These are phyloP conservation scores for Poecilus cupreus DNA, from an alignment of 2,888 invertebrate species.

Conservation along the genomic window DNA sequence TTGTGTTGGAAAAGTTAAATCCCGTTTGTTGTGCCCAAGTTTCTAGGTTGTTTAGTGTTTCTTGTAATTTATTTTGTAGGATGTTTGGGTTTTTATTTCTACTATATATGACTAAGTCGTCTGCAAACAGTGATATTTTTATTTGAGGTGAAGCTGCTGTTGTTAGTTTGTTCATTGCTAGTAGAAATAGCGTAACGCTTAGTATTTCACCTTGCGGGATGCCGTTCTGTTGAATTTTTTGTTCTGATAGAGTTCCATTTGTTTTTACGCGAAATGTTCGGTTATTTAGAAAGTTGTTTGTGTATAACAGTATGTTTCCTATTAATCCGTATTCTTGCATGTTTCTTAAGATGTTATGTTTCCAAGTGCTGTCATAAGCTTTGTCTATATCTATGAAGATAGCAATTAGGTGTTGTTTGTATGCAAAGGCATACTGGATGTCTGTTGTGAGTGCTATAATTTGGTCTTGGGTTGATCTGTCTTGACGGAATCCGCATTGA, in stretches of 20 bases:
- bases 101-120: slow-evolving; percentile 15
- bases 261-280: slow-evolving; percentile 12
- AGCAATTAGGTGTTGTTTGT: slow-evolving; percentile 29
- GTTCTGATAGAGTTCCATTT: neutral
- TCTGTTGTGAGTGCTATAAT: too few species aligned
- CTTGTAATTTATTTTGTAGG: slow-evolving; percentile 10
- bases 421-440: too few species aligned
- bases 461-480: too few species aligned
- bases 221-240: neutral
- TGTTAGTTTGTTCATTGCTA: slow-evolving; percentile 27
- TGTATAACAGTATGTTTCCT: slow-evolving; percentile 23
- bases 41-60: slow-evolving; percentile 27
- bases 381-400: slow-evolving; percentile 31
- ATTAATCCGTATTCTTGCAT: neutral
- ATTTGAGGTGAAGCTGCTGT: neutral
- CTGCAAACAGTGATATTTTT: slow-evolving; percentile 6
- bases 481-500: too few species aligned
- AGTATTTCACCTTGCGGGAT: slow-evolving; percentile 19
- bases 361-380: slow-evolving; percentile 33
- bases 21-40: neutral
- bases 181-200: slow-evolving; percentile 29
- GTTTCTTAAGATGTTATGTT: slow-evolving; percentile 9
- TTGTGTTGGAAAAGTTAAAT: neutral
- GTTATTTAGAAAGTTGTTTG: slow-evolving; percentile 21
- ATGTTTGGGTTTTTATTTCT: neutral